Conservation (phyloP, 2,888 invertebrate species). For the Athalia cordata region DNA sequence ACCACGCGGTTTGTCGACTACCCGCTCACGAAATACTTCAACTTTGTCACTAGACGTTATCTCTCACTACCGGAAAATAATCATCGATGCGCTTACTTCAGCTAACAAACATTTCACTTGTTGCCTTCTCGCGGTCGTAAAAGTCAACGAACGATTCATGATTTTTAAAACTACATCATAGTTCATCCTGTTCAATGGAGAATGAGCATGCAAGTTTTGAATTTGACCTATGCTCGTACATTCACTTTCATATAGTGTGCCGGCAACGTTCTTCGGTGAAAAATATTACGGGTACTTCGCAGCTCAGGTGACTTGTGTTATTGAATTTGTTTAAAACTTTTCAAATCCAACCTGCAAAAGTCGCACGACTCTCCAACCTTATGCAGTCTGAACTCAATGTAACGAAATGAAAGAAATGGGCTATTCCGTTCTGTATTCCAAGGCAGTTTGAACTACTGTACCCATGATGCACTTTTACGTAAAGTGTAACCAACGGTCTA, state of each 20-base stretch:
- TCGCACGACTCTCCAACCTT: conserved; percentile 8
- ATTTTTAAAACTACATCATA: neutral
- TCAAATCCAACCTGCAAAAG: conserved; percentile 58
- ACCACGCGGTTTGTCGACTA: neutral
- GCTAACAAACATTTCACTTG: too few relatives aligned
- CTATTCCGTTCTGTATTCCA: conserved; percentile 21
- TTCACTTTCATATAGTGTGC: neutral
- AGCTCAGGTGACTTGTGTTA: conserved; percentile 57
- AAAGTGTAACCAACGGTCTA: neutral
- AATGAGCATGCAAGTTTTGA: conserved; percentile 17
- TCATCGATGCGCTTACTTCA: too few relatives aligned
- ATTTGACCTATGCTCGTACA: conserved; percentile 8
- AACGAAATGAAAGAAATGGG: conserved; percentile 33
- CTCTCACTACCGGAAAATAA: too few relatives aligned
- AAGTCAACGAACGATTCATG: too few relatives aligned
- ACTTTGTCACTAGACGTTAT: too few relatives aligned
- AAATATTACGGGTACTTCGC: conserved; percentile 28
- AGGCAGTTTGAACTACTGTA: conserved; percentile 8
- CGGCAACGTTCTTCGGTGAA: neutral
- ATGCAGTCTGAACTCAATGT: neutral
- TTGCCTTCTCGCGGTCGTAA: too few relatives aligned
- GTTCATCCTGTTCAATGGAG: neutral
- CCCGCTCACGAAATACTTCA: too few relatives aligned
- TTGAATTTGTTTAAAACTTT: conserved; percentile 71
- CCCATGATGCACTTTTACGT: conserved; percentile 4